Percentiles rank a stretch among this genome's conserved stretches.
Evolutionary conservation across 2,888 invertebrate genomes (phyloP).

Genomic region (Eurytoma adleriae): DNA sequence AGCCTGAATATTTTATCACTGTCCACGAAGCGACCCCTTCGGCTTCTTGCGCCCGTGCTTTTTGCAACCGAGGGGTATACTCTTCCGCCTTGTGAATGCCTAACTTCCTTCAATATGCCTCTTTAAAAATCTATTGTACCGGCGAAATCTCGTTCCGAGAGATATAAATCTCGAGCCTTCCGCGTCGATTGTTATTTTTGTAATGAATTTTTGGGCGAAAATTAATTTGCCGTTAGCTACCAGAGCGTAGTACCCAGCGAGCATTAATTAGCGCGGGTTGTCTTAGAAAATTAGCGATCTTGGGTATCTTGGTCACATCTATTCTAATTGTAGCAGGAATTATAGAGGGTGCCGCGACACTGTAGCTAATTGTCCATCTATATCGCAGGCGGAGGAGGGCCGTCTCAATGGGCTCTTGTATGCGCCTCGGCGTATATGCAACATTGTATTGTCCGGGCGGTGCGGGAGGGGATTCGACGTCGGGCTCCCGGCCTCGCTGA

Average conservation of each 20-base stretch:
- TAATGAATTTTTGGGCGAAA: no score
- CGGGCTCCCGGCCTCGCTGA: slow-evolving; percentile 61
- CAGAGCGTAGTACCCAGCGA: neutral
- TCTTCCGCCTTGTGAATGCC: slow-evolving; percentile 14
- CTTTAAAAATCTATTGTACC: slow-evolving; percentile 22
- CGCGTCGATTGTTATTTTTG: no score
- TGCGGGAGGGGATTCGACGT: slow-evolving; percentile 4
- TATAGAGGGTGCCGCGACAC: slow-evolving; percentile 30
- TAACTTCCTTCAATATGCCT: neutral
- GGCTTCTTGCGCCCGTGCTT: neutral
- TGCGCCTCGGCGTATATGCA: slow-evolving; percentile 29
- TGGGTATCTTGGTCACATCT: slow-evolving; percentile 38
- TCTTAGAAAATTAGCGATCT: slow-evolving; percentile 46
- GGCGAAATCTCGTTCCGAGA: neutral
- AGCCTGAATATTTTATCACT: slow-evolving; percentile 75
- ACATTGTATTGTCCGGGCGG: slow-evolving; percentile 46
- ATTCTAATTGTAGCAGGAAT: slow-evolving; percentile 48
- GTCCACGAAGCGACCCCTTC: slow-evolving; percentile 63
- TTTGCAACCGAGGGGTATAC: neutral
- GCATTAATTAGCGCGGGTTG: neutral
- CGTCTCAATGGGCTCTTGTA: slow-evolving; percentile 47
- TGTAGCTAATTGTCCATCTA: slow-evolving; percentile 74
- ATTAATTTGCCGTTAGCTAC: neutral
- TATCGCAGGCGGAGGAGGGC: slow-evolving; percentile 59
- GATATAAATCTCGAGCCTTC: no score